Conservation (phyloP, 2,113 vertebrate species). For the Gnathonemus longibarbis region DNA sequence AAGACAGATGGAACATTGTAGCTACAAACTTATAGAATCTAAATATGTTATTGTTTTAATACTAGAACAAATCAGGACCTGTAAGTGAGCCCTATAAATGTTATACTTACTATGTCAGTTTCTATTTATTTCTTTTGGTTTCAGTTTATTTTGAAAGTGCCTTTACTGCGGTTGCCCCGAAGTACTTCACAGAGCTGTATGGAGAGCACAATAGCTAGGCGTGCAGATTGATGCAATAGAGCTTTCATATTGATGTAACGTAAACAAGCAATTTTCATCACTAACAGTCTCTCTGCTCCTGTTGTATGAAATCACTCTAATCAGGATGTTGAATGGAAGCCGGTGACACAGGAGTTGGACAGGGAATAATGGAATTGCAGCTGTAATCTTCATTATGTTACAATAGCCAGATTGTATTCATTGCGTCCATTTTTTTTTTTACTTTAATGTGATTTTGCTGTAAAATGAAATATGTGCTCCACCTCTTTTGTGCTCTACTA, state of each 20-base stretch:
- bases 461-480: background rate
- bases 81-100: background rate
- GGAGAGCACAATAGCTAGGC: background rate
- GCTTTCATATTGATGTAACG: background rate
- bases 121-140: background rate
- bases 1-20: background rate
- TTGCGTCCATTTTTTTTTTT: background rate
- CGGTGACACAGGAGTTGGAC: background rate
- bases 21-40: background rate
- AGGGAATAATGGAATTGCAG: background rate
- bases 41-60: background rate
- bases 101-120: background rate
- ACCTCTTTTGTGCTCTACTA: background rate
- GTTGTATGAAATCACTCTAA: background rate
- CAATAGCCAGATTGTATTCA: background rate
- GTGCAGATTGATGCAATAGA: background rate
- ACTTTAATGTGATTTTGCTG: constrained; percentile 3
- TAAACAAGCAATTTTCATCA: background rate
- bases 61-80: background rate
- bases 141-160: background rate
- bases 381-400: background rate
- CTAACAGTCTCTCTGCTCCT: background rate
- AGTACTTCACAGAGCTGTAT: background rate
- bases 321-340: background rate
- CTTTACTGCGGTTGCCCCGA: background rate